These are phyloP conservation scores for Patagioenas fasciata DNA, from an alignment of 2,113 vertebrate species.

Conservation along the genomic window DNA sequence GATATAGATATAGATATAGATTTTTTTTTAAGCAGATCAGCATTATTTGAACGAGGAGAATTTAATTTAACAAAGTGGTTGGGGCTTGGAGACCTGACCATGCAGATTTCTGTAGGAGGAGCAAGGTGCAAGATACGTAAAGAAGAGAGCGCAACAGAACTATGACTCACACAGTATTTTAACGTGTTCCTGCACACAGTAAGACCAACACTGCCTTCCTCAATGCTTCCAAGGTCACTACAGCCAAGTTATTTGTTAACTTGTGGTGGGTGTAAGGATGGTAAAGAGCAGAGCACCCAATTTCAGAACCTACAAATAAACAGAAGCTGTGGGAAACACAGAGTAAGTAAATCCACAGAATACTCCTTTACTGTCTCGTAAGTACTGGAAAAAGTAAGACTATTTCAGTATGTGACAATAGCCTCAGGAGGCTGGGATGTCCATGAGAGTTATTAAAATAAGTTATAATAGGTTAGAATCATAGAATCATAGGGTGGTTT, in stretches of 20 bases:
- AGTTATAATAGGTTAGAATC: not conserved
- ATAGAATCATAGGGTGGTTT: no score
- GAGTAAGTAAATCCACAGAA: not conserved
- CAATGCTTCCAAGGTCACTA: not conserved
- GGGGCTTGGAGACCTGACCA: not conserved
- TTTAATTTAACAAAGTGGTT: not conserved
- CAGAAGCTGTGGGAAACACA: not conserved
- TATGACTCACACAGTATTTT: not conserved
- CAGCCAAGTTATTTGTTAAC: not conserved
- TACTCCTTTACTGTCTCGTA: not conserved
- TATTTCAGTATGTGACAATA: not conserved
- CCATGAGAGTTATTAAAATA: not conserved
- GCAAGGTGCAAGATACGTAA: not conserved
- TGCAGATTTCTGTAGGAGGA: not conserved
- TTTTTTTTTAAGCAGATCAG: not conserved
- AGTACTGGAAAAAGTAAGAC: not conserved
- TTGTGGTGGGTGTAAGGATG: not conserved
- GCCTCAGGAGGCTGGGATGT: not conserved
- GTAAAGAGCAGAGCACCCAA: not conserved
- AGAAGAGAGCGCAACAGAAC: not conserved
- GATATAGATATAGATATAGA: no score
- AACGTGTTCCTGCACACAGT: not conserved
- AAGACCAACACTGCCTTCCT: not conserved
- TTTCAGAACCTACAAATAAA: not conserved
- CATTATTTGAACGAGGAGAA: not conserved